Conservation (phyloP, 2,797 vertebrate genomes). For the Phrynocephalus guinanensis region DNA sequence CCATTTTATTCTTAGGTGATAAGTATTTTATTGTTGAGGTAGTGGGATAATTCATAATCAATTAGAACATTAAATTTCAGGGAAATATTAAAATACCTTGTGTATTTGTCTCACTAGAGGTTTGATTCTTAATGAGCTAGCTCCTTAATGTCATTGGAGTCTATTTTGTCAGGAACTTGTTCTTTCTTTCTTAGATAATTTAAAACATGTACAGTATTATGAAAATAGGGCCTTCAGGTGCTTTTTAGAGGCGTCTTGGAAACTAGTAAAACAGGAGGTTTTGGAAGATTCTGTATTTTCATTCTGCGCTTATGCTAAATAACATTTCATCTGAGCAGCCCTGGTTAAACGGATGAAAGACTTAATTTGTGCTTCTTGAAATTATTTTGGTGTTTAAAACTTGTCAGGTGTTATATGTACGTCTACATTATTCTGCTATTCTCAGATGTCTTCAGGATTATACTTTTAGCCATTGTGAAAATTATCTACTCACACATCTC, state of each 20-base stretch:
- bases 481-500: neutral
- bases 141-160: neutral
- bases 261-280: too few species aligned
- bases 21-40: neutral
- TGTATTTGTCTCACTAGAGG: constrained; percentile 18
- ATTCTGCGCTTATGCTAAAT: neutral
- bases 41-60: neutral
- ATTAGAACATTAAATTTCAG: constrained; percentile 9
- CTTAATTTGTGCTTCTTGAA: neutral
- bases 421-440: neutral
- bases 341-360: neutral
- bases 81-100: constrained; percentile 11
- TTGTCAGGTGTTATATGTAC: neutral
- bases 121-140: constrained; percentile 18
- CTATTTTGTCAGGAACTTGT: neutral
- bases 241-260: neutral
- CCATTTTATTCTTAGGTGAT: constrained; percentile 4
- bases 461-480: neutral
- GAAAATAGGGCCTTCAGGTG: neutral
- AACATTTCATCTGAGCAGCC: neutral
- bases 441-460: neutral
- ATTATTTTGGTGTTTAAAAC: neutral
- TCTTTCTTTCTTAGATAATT: neutral
- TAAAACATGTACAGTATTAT: constrained; percentile 4
- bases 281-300: neutral